Conservation (phyloP, 2,113 vertebrate species). For the Myanophis thanlyinensis region DNA sequence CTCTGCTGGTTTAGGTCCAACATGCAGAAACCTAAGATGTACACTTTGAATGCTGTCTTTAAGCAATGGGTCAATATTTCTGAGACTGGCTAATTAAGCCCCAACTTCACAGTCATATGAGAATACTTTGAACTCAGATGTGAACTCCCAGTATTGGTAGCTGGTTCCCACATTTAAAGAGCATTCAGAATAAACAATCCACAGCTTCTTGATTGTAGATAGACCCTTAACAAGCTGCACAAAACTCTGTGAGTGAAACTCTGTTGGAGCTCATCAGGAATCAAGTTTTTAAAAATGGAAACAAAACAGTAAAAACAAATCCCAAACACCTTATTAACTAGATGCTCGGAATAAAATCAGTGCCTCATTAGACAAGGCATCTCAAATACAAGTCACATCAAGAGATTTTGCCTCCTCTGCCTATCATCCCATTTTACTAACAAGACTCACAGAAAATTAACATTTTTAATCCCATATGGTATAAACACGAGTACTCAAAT, state of each 20-base stretch:
- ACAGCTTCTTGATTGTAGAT: not conserved
- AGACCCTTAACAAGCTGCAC: not conserved
- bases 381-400: not conserved
- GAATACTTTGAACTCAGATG: not conserved
- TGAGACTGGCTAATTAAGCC: conserved; percentile 33
- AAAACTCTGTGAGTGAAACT: not conserved
- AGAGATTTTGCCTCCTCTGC: not conserved
- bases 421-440: not conserved
- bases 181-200: not conserved
- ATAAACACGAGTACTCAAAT: not conserved
- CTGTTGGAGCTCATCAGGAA: not conserved
- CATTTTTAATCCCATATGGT: not conserved
- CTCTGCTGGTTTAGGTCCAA: not conserved
- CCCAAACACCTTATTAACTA: not conserved
- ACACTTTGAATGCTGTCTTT: not conserved
- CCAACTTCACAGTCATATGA: not conserved
- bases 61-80: not conserved
- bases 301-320: not conserved
- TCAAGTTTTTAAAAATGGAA: not conserved
- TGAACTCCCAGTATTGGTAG: not conserved
- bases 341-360: not conserved
- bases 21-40: not conserved
- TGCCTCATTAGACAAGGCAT: not conserved
- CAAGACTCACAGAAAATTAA: not conserved
- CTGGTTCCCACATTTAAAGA: not conserved